Percentiles rank a stretch among this genome's conserved stretches.
Conservation (phyloP, 2,113 vertebrate species). For the Talpa occidentalis region DNA sequence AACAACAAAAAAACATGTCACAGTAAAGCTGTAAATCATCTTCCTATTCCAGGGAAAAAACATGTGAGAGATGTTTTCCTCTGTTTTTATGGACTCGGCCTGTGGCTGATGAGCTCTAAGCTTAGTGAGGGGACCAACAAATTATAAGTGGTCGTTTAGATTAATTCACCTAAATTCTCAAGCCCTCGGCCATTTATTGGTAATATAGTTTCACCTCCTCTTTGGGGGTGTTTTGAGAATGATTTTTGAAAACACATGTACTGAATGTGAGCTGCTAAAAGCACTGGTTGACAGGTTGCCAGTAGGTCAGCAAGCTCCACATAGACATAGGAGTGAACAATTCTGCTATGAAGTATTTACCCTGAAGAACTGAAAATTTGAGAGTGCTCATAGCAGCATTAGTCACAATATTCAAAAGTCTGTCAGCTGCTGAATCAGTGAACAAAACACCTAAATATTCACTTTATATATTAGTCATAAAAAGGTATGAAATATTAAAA, state of each 20-base stretch:
- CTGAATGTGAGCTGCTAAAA: background rate
- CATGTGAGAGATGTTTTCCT: background rate
- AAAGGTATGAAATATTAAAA: background rate
- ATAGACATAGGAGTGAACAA: background rate
- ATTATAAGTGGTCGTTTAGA: background rate
- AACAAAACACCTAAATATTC: background rate
- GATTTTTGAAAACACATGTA: background rate
- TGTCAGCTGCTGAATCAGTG: background rate
- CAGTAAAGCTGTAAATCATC: background rate
- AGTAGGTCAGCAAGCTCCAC: constrained; percentile 27
- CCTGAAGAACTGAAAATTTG: constrained; percentile 23
- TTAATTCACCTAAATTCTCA: background rate
- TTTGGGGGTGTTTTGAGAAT: background rate
- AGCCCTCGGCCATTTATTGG: background rate
- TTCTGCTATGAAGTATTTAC: background rate
- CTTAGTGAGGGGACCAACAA: background rate
- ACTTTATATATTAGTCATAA: background rate
- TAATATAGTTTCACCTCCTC: background rate
- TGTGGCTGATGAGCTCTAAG: background rate
- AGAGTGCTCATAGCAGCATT: background rate
- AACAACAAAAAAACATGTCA: background rate
- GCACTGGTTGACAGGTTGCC: background rate
- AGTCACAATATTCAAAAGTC: background rate
- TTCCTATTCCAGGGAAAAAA: background rate
- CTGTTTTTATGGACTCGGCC: background rate